phyloP scores from a whole-genome alignment of 2,888 invertebrate species.

The Drosophila formosana region DNA sequence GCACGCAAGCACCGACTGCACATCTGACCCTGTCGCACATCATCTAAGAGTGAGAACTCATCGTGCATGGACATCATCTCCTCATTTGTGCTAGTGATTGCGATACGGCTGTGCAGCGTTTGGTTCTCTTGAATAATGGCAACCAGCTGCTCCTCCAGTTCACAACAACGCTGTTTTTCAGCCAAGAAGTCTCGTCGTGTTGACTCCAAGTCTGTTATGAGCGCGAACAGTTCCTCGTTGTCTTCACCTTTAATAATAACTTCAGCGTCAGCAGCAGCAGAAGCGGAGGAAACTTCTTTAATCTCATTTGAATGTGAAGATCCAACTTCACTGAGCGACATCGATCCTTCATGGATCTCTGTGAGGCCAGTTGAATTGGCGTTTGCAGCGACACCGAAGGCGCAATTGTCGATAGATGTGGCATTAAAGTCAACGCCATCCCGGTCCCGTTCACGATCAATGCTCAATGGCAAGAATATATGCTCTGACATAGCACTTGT shows the following conservation, averaged over 20 bases:
- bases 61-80: slow-evolving; percentile 91
- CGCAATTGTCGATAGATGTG: slow-evolving; percentile 32
- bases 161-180: slow-evolving; percentile 90
- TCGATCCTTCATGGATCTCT: slow-evolving; percentile 58
- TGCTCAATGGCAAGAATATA: neutral
- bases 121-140: slow-evolving; percentile 86
- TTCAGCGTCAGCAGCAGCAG: slow-evolving; percentile 23
- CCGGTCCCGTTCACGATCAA: slow-evolving; percentile 24
- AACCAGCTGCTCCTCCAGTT: slow-evolving; percentile 92
- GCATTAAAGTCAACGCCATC: slow-evolving; percentile 34
- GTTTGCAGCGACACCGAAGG: slow-evolving; percentile 47
- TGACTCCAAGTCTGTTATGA: slow-evolving; percentile 90
- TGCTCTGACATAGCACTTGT: slow-evolving; percentile 13
- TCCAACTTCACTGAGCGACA: slow-evolving; percentile 58
- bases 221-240: slow-evolving; percentile 85
- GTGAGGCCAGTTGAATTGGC: slow-evolving; percentile 82
- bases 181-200: slow-evolving; percentile 89
- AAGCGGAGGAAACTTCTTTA: slow-evolving; percentile 32
- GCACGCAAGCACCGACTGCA: slow-evolving; percentile 92
- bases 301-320: slow-evolving; percentile 31
- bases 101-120: slow-evolving; percentile 83
- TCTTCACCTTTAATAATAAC: slow-evolving; percentile 73
- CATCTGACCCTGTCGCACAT: slow-evolving; percentile 94
- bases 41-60: slow-evolving; percentile 92
- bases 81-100: slow-evolving; percentile 87